A percentile compares a stretch with the other conserved stretches of the same genome.
These are phyloP conservation scores for Linurgus olivaceus DNA, from an alignment of 2,797 vertebrate genomes.

Conservation along the genomic window DNA sequence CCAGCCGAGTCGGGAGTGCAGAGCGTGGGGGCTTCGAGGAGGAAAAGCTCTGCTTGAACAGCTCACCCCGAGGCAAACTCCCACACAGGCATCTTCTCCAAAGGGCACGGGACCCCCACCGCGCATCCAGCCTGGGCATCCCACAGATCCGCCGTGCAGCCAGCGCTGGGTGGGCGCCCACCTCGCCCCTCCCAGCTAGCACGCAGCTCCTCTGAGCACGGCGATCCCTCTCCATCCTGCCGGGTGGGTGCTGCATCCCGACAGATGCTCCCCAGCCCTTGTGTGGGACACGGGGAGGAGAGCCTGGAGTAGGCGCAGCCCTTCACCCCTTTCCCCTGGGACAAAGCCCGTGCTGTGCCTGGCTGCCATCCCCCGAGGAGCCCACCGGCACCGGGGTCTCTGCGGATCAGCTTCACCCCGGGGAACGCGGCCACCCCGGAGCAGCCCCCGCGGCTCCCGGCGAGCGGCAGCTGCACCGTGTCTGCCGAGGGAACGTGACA, in stretches of 20 bases:
- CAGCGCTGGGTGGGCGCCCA: fast-evolving
- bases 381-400: background rate
- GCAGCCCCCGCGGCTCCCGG: background rate
- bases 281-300: background rate
- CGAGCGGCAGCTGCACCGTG: background rate
- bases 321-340: background rate
- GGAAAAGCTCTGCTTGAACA: background rate
- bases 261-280: background rate
- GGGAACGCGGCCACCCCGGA: background rate
- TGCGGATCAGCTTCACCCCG: background rate
- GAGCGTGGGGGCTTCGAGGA: background rate
- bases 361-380: background rate
- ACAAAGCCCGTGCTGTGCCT: fast-evolving
- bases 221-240: background rate
- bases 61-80: background rate
- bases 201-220: background rate
- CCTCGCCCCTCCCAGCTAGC: background rate
- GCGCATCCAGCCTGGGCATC: background rate
- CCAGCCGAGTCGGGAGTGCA: fast-evolving
- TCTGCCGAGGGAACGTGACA: background rate
- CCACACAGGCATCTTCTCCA: background rate
- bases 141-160: background rate
- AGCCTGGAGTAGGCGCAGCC: background rate
- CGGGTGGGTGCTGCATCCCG: fast-evolving
- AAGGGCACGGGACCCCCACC: background rate